Percentiles rank a stretch among this genome's conserved stretches.
These are phyloP conservation scores for Ditylenchus dipsaci DNA, from an alignment of 1,140 invertebrate species.

Conservation along the genomic window DNA sequence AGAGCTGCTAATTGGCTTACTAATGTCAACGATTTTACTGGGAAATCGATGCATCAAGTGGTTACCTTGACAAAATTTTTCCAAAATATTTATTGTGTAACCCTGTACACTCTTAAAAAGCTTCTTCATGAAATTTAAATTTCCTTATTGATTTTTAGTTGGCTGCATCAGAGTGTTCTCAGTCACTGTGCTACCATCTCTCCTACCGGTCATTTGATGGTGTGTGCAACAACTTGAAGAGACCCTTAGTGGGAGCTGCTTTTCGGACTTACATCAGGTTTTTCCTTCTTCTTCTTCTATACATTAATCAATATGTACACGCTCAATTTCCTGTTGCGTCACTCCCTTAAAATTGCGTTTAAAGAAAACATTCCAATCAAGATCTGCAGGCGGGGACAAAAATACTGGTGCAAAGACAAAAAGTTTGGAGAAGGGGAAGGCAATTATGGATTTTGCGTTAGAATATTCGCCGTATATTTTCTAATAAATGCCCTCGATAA, in stretches of 20 bases:
- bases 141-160: slow-evolving; percentile 4
- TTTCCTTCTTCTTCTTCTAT: slow-evolving; percentile 6
- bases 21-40: too few species aligned
- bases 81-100: too few species aligned
- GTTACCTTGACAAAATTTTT: too few species aligned
- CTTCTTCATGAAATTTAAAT: neutral
- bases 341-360: too few species aligned
- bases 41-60: too few species aligned
- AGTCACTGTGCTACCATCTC: slow-evolving; percentile 45
- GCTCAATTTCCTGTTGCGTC: too few species aligned
- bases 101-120: neutral
- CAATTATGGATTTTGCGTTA: neutral
- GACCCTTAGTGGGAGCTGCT: slow-evolving; percentile 41
- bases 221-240: slow-evolving; percentile 43
- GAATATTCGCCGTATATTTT: neutral
- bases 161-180: slow-evolving; percentile 35
- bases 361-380: too few species aligned
- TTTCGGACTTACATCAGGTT: slow-evolving; percentile 49
- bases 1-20: too few species aligned
- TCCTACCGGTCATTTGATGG: slow-evolving; percentile 46
- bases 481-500: too few species aligned
- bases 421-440: neutral
- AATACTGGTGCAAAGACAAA: too few species aligned
- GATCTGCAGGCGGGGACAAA: too few species aligned
- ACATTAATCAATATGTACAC: too few species aligned